Percentiles rank a stretch among this genome's conserved stretches.
Evolutionary conservation across 2,888 invertebrate species (phyloP).

Genomic region (Diachrysia chrysitis): DNA sequence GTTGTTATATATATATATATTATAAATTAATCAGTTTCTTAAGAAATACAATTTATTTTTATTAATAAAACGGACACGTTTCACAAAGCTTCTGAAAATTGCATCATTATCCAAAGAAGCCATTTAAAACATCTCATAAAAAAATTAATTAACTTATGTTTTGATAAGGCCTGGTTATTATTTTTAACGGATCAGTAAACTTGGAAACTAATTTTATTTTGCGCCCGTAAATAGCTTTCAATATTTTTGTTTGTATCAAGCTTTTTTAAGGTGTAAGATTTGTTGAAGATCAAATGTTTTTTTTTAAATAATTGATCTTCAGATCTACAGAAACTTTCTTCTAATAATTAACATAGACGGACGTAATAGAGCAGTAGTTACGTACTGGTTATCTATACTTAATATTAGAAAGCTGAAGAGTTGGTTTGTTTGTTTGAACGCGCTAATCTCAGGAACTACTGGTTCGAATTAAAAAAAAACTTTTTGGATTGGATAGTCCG

Average conservation of each 20-base stretch:
- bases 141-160: conserved; percentile 57
- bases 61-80: conserved; percentile 24
- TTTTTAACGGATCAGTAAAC: conserved; percentile 60
- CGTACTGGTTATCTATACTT: no score
- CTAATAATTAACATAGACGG: background rate
- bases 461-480: no score
- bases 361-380: background rate
- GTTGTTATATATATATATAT: no score
- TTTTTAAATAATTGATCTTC: no score
- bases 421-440: no score
- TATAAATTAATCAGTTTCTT: background rate
- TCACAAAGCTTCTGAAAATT: conserved; percentile 18
- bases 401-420: no score
- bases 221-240: conserved; percentile 34
- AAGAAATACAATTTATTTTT: background rate
- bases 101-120: conserved; percentile 21
- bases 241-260: conserved; percentile 36
- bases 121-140: conserved; percentile 54
- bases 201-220: conserved; percentile 51
- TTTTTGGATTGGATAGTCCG: no score
- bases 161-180: conserved; percentile 54
- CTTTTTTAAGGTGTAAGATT: background rate
- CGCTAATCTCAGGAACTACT: no score
- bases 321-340: no score
- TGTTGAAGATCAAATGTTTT: no score